Conservation (phyloP, 2,888 invertebrate genomes). For the Eristalinus aeneus region DNA sequence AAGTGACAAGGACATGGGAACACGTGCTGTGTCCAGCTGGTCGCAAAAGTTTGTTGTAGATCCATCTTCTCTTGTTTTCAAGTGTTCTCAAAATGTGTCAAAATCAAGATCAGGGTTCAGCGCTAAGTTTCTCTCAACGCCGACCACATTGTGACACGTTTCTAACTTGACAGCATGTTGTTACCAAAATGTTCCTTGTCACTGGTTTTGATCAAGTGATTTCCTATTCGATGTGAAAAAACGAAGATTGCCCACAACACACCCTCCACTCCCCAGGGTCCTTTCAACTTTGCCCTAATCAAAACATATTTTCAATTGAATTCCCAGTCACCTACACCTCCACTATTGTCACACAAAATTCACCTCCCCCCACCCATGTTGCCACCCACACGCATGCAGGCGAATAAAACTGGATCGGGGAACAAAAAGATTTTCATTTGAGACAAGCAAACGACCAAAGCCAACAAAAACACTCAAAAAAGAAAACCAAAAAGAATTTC, state of each 20-base stretch:
- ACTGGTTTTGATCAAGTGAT: no score
- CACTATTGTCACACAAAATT: neutral
- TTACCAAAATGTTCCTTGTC: no score
- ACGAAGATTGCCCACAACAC: neutral
- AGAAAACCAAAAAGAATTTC: neutral
- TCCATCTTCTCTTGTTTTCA: no score
- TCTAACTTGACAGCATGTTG: no score
- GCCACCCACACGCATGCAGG: neutral
- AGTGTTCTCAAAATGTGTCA: no score
- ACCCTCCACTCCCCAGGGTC: neutral
- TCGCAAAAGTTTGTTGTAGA: no score
- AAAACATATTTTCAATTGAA: neutral
- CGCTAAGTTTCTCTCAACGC: no score
- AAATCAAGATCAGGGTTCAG: no score
- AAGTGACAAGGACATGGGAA: no score
- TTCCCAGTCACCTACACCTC: neutral
- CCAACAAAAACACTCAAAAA: neutral
- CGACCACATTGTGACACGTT: no score
- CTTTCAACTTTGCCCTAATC: neutral
- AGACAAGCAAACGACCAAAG: constrained; percentile 9
- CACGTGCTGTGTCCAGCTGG: no score
- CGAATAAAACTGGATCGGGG: constrained; percentile 4
- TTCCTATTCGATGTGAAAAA: neutral
- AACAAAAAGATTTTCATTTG: constrained; percentile 8
- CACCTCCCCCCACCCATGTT: neutral